Evolutionary conservation across 2,888 invertebrate species (phyloP).

Genomic region (Tachina fera): DNA sequence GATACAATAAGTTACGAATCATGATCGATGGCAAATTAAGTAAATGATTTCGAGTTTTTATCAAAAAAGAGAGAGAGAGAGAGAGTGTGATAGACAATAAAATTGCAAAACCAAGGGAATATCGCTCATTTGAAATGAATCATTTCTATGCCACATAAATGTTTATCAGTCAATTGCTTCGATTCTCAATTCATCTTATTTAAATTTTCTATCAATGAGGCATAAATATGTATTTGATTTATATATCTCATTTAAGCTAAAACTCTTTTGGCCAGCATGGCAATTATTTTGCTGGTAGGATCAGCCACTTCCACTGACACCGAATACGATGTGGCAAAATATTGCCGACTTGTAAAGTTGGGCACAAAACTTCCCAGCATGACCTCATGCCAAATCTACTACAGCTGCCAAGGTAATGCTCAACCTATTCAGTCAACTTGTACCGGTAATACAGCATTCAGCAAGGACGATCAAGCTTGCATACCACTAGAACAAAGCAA

Average conservation of each 20-base stretch:
- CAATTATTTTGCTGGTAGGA: slow-evolving; percentile 52
- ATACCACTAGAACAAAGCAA: slow-evolving; percentile 23
- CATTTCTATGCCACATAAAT: too few relatives aligned
- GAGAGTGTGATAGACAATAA: too few relatives aligned
- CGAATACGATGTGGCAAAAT: slow-evolving; percentile 68
- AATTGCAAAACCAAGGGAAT: too few relatives aligned
- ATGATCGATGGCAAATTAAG: too few relatives aligned
- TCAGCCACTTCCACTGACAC: slow-evolving; percentile 42
- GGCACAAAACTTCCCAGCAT: slow-evolving; percentile 72
- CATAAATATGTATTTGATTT: background rate
- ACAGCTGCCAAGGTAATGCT: slow-evolving; percentile 62
- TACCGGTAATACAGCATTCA: slow-evolving; percentile 59
- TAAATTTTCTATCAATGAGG: background rate
- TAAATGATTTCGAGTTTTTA: too few relatives aligned
- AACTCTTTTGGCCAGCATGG: slow-evolving; percentile 52
- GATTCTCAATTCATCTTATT: too few relatives aligned
- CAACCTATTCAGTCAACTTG: background rate
- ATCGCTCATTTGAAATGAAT: too few relatives aligned
- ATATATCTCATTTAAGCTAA: slow-evolving; percentile 54
- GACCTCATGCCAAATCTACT: slow-evolving; percentile 70
- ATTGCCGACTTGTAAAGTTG: slow-evolving; percentile 69
- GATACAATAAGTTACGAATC: too few relatives aligned
- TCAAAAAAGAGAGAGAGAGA: too few relatives aligned
- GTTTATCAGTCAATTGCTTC: too few relatives aligned
- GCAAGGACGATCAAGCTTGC: slow-evolving; percentile 72